Percentiles rank a stretch among this genome's conserved stretches.
Conservation (phyloP, 2,113 vertebrate genomes). For the Ailuropoda melanoleuca region DNA sequence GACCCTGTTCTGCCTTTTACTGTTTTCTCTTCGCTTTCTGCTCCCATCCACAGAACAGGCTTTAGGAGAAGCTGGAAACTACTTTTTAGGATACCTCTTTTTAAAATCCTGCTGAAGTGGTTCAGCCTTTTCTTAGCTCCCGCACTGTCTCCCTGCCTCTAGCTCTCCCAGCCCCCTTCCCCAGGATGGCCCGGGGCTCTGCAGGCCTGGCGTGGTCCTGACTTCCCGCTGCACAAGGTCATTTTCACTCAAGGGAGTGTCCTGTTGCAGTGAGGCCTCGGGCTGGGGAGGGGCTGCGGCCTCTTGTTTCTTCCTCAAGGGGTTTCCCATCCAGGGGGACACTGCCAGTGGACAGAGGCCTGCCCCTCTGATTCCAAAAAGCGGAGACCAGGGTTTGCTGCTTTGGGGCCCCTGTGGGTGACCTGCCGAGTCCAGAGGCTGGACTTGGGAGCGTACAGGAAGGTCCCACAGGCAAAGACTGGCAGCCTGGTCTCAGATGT, state of each 20-base stretch:
- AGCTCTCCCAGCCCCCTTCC: fast-evolving
- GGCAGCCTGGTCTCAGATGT: not conserved
- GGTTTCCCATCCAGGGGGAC: not conserved
- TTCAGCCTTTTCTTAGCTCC: not conserved
- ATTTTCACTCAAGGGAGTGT: not conserved
- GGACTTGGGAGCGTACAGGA: not conserved
- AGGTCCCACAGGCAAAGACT: fast-evolving
- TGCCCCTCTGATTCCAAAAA: not conserved
- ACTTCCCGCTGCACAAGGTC: not conserved
- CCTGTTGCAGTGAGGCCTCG: no score
- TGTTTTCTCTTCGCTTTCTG: not conserved
- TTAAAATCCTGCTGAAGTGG: not conserved
- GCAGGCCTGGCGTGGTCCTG: not conserved
- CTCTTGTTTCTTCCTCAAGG: not conserved
- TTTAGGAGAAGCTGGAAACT: not conserved
- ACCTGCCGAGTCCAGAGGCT: not conserved
- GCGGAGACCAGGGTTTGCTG: not conserved
- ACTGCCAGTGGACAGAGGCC: fast-evolving
- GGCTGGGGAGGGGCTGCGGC: not conserved
- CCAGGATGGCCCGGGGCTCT: fast-evolving
- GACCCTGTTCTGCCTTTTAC: fast-evolving
- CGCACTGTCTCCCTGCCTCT: not conserved
- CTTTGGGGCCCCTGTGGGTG: not conserved
- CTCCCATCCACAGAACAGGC: not conserved
- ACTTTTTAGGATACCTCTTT: conserved; percentile 9